Evolutionary conservation across 2,888 invertebrate genomes (phyloP).

Genomic region (Nebria salina): DNA sequence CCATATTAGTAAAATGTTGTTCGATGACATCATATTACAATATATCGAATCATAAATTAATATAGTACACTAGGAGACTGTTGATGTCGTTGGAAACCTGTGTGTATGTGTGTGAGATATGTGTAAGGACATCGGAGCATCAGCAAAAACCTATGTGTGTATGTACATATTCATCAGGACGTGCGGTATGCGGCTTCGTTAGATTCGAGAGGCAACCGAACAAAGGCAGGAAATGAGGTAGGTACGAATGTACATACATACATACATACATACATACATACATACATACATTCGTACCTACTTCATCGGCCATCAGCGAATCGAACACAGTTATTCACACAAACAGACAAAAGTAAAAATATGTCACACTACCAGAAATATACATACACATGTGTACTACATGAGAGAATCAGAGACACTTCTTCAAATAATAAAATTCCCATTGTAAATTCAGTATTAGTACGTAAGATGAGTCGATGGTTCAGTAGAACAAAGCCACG

Average conservation of each 20-base stretch:
- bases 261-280: no score
- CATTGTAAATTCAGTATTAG: not conserved
- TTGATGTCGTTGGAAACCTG: no score
- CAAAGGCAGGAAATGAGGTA: slow-evolving; percentile 21
- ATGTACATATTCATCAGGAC: slow-evolving; percentile 17
- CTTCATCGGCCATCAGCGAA: not conserved
- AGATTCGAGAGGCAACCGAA: slow-evolving; percentile 6
- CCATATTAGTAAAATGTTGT: no score
- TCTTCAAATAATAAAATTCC: not conserved
- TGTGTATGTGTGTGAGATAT: no score
- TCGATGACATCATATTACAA: no score
- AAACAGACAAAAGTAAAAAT: not conserved
- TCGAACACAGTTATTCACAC: not conserved
- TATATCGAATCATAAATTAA: no score
- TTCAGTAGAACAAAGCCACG: not conserved
- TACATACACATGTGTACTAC: no score
- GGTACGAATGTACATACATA: not conserved
- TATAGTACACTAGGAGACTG: no score
- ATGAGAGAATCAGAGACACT: no score
- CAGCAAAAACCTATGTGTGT: no score
- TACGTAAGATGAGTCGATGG: not conserved
- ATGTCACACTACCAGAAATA: not conserved
- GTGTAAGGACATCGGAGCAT: no score
- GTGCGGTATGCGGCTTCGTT: slow-evolving; percentile 2
- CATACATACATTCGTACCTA: not conserved